Conservation (phyloP, 2,797 vertebrate genomes). For the Podargus strigoides region DNA sequence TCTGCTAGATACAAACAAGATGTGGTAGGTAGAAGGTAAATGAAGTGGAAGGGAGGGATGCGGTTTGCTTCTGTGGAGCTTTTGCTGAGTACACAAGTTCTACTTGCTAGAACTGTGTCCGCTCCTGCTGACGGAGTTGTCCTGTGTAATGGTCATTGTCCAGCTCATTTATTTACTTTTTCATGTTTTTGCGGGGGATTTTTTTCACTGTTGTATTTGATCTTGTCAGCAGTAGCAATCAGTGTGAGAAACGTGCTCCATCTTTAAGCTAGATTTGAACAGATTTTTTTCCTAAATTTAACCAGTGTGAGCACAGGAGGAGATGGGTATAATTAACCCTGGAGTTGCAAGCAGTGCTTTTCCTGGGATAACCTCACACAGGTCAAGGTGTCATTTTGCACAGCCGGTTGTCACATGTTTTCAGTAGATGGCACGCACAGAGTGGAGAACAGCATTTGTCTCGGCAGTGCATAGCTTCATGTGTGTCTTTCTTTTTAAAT, state of each 20-base stretch:
- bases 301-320: neutral
- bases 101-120: neutral
- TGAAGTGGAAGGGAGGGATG: neutral
- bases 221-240: neutral
- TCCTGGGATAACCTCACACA: neutral
- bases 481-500: too few species aligned
- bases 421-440: neutral
- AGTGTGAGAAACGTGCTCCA: neutral
- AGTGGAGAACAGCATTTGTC: neutral
- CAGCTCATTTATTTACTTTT: neutral
- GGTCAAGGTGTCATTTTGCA: constrained; percentile 15
- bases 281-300: constrained; percentile 52
- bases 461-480: neutral
- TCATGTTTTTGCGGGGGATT: neutral
- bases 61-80: neutral
- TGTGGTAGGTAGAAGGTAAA: neutral
- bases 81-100: neutral
- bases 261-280: constrained; percentile 37
- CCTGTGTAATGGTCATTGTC: neutral
- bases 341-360: neutral
- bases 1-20: neutral
- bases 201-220: neutral
- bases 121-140: neutral
- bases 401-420: constrained; percentile 1
- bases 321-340: constrained; percentile 30